A percentile compares a stretch with the other conserved stretches of the same genome.
These are phyloP conservation scores for Trachymyrmex cornetzi DNA, from an alignment of 1,140 invertebrate species.

Conservation along the genomic window DNA sequence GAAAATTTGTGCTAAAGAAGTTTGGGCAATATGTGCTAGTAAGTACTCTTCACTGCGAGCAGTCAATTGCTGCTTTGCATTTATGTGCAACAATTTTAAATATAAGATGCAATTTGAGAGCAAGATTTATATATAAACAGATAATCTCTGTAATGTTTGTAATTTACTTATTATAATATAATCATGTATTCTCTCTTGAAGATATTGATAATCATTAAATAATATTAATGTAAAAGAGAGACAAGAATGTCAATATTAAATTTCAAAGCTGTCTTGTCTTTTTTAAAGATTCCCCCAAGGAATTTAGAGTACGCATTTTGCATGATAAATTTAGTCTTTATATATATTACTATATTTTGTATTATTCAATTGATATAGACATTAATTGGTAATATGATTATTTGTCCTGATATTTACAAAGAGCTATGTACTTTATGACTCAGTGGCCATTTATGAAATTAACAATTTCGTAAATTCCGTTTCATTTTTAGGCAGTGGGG, in stretches of 20 bases:
- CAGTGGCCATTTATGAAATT: background rate
- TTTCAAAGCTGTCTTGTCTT: background rate
- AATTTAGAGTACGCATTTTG: background rate
- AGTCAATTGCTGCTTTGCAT: background rate
- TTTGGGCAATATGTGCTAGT: conserved; percentile 93
- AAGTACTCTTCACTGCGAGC: conserved; percentile 76
- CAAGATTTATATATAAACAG: background rate
- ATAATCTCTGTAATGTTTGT: background rate
- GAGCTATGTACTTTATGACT: conserved; percentile 1
- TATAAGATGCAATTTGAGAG: background rate
- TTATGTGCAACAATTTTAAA: background rate
- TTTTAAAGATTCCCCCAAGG: background rate
- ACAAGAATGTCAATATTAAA: conserved; percentile 5
- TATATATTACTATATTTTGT: background rate
- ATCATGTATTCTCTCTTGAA: background rate
- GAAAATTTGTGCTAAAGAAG: conserved; percentile 93
- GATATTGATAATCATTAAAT: background rate
- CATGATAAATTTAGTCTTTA: background rate
- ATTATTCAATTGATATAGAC: conserved; percentile 4
- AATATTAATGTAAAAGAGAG: background rate
- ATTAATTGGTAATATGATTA: conserved; percentile 40
- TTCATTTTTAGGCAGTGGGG: conserved; percentile 90
- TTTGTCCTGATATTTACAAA: conserved; percentile 18
- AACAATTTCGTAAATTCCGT: conserved; percentile 54
- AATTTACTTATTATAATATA: conserved; percentile 7